These are phyloP conservation scores for Tribolium madens DNA, from an alignment of 1,140 invertebrate genomes.

Conservation along the genomic window DNA sequence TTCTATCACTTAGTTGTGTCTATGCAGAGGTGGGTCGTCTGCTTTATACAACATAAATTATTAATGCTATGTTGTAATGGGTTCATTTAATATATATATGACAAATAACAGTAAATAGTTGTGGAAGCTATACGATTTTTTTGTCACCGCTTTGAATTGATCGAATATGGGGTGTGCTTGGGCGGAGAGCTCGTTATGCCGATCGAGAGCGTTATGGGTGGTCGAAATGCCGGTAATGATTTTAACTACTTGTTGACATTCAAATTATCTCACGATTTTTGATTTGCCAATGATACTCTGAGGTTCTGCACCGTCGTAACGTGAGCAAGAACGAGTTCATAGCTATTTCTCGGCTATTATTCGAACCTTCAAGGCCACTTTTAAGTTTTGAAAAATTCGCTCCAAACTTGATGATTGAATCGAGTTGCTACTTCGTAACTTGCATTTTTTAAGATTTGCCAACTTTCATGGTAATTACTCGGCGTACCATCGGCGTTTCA, in stretches of 20 bases:
- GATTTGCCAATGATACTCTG: conserved; percentile 35
- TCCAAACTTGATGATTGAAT: neutral
- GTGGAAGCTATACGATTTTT: too few relatives aligned
- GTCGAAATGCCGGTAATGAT: conserved; percentile 22
- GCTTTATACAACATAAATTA: neutral
- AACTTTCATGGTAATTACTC: neutral
- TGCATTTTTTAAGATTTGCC: neutral
- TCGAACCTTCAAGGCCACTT: neutral
- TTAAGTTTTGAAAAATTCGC: neutral
- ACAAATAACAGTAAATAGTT: too few relatives aligned
- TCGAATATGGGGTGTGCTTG: too few relatives aligned
- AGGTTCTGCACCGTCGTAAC: conserved; percentile 9
- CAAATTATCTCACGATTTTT: conserved; percentile 38
- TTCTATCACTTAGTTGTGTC: conserved; percentile 13
- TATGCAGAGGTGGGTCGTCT: conserved; percentile 12
- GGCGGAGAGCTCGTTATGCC: neutral
- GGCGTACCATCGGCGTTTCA: conserved; percentile 7
- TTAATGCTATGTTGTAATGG: neutral
- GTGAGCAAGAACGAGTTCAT: conserved; percentile 20
- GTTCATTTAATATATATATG: neutral
- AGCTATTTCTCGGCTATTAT: neutral
- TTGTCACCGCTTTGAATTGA: too few relatives aligned
- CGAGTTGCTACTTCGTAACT: neutral
- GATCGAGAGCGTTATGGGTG: conserved; percentile 15
- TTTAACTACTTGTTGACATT: conserved; percentile 35